Base-by-base conservation (phyloP, 2,888 invertebrate species). In the Amitus sp. region DNA sequence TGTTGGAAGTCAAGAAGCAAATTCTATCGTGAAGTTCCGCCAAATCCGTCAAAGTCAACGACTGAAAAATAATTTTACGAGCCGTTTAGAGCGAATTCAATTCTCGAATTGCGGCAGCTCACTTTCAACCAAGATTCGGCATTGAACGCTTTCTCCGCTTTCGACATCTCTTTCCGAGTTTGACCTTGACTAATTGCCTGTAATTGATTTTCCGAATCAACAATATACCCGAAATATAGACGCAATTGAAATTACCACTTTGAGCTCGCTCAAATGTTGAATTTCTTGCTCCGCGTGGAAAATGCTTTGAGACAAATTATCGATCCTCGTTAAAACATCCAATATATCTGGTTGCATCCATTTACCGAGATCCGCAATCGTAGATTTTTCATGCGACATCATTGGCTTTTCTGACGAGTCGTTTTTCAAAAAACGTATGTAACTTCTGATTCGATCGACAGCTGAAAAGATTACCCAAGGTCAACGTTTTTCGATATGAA, bases 11-110 rank as follows among this genome's bases (percentile, higher is more conserved):
- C 39, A 75, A 30, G 2, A 60, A 23, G 47, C 80, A 78, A 23
- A 80, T 74, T 46, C 69, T 70, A 34, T 79, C 79, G 60, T 79
- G 77, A 20, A 80, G 64, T 20, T 80, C 76, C 1, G 77, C 80
- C 50, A 80, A 55, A 61, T 78, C 73, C 1, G 74, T 72, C 49
- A 79, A 43, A 7, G 74, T 74, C 51, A 79, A 53, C 4, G 78
- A 73, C 79, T 79, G 58, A 2, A 30, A 47, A 15, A 9, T 19
- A 27, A 13, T 28, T 37, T 37, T n/a, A 20, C n/a, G 20, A 34
- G 1, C 10, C 6, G 43, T 28, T 47, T 2, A 10, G 7, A 23
- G 4, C 23, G 23, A 23, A 23, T 23, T 23, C 23, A 5, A 5
- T 23, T 23, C 7, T 3, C 23, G 23, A 23, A 23, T 23, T 23